Base-by-base conservation (phyloP, 2,797 vertebrate genomes). In the Neosilurus hyrtlii region DNA sequence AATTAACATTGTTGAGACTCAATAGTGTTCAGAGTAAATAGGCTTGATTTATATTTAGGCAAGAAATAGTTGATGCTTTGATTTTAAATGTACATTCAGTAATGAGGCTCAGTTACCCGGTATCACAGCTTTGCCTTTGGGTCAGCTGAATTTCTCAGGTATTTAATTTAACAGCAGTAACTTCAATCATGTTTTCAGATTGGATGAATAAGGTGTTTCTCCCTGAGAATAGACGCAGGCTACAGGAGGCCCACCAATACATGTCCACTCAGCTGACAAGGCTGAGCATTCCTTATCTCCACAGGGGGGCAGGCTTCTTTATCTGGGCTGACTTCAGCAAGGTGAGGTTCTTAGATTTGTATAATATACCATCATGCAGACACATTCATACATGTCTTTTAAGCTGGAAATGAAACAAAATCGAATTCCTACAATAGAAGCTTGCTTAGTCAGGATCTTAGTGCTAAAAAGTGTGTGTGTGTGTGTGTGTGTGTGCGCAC, bases 251-350 rank as follows among this genome's bases (percentile, higher is more conserved):
- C 77, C 96, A 97, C 85, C 86, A 91, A 0, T 97, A 93, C 26
- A 84, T 99, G 86, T 93, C 95, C 0, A 91, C 92, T 70, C 95
- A 97, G 90, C 93, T 99, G 89, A 92, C 83, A 89, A 90, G 88
- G 0, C 86, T 99, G 63, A 94, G 93, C 4, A 82, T 98, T 85
- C 96, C 96, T 12, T 97, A 95, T 85, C 94, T 99, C 83, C 91
- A 95, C 87, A 91, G 94, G 2, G 92, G 94, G 0, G 95, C 96
- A 0, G 93, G 96, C 12, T 95, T 98, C 88, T 99, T 95, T 86
- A 91, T 98, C 84, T 99, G 98, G 98, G 94, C 94, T 0, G 96
- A 99, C 87, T 92, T 99, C 89, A 95, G 96, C 84, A 97, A 99
- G 96, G 98, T 99, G 91, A 89, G 7, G 8, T 35, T 6, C 11